phyloP scores from a whole-genome alignment of 2,113 vertebrate genomes.

The Silurus glanis region DNA sequence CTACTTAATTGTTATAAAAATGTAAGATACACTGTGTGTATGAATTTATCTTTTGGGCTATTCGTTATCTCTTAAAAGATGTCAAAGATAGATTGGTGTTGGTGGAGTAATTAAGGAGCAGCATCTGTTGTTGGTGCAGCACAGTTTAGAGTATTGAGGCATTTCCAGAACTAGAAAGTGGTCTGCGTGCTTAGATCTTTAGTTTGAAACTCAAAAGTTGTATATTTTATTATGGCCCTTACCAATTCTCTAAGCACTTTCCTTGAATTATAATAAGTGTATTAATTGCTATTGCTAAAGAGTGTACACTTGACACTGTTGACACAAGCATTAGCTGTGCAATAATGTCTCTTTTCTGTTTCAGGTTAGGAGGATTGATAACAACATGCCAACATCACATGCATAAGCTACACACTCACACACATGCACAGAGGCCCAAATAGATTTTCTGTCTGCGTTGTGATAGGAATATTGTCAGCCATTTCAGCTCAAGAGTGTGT shows the following conservation, averaged over 20 bases:
- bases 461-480: slow-evolving; percentile 40
- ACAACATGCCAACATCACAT: background rate
- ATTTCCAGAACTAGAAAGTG: background rate
- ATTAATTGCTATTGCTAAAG: background rate
- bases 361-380: background rate
- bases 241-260: background rate
- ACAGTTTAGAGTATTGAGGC: slow-evolving; percentile 11
- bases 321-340: background rate
- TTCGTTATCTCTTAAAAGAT: slow-evolving; percentile 6
- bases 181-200: background rate
- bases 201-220: background rate
- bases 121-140: slow-evolving; percentile 39
- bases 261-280: background rate
- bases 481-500: slow-evolving; percentile 31
- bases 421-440: slow-evolving; percentile 8
- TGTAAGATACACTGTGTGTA: background rate
- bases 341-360: background rate
- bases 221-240: background rate
- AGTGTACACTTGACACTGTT: background rate
- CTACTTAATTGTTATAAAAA: background rate
- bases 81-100: slow-evolving; percentile 22
- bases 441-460: slow-evolving; percentile 45
- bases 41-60: background rate
- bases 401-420: slow-evolving; percentile 6
- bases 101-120: slow-evolving; percentile 39